Evolutionary conservation across 2,888 invertebrate genomes (phyloP), one percentile per base, ranked within the genome.

Genomic region (Lacanobia wlatinum): DNA sequence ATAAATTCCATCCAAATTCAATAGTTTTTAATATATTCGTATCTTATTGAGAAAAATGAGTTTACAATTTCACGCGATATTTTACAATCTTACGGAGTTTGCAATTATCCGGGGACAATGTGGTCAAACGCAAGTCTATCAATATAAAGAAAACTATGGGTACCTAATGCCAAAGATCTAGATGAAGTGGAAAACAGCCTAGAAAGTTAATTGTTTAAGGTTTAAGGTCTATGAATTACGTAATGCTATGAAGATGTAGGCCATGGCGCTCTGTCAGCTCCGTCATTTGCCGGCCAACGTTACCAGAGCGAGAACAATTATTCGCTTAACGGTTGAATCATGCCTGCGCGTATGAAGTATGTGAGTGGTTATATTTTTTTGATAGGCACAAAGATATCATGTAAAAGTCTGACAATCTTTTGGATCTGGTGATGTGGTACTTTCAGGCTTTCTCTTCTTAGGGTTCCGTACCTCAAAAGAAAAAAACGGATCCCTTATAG

Each of bases 161-260:
- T 28, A 28, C 28, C 28, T 28, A 28, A 28, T 28, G 28, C 28
- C 28, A 28, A 28, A 86, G 81, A 87, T 87, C 73, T 78, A 79
- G 84, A 88, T 87, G 82, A 83, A 72, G 68, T 56, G 76, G 79
- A 84, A 84, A 82, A 85, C 69, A 58, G 70, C 48, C 76, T 71
- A 62, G 53, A 60, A 78, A 85, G 12, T 12, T 48, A 21, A 50
- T 48, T 46, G 73, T 79, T 84, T 80, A 82, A 72, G 82, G 71
- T 76, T 70, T 75, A 67, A 82, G 67, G 78, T 69, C 65, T 28
- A 43, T 18, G 40, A 4, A 16, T 75, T 83, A 75, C 70, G 80
- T 77, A 80, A 84, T 66, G 60, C 60, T 73, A 67, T 70, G 55
- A 62, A 70, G 55, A 84, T 72, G 69, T 82, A 74, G 82, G 80